Conservation (phyloP, 2,113 vertebrate species). For the Mobula birostris region DNA sequence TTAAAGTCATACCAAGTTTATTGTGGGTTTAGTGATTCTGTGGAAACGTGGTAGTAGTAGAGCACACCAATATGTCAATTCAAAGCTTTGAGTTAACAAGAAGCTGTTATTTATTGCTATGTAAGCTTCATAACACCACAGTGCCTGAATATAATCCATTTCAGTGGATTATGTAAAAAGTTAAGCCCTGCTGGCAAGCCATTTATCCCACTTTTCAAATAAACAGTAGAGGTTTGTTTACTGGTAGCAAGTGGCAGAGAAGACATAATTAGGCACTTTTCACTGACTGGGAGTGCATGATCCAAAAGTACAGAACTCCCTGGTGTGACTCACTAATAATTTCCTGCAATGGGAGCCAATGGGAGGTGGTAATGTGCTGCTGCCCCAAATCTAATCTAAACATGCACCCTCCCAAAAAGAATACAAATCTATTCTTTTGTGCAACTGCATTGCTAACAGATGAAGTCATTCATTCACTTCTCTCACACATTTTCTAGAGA, state of each 20-base stretch:
- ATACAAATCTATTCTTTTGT: constrained; percentile 16
- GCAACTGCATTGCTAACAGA: constrained; percentile 14
- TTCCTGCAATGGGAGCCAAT: not conserved
- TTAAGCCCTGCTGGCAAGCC: not conserved
- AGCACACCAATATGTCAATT: not conserved
- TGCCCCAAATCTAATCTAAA: constrained; percentile 22
- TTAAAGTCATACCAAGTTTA: not conserved
- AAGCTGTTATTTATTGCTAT: not conserved
- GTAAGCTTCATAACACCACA: not conserved
- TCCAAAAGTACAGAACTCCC: not conserved
- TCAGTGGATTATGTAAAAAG: not conserved
- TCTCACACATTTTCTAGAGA: not conserved
- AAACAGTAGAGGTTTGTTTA: not conserved
- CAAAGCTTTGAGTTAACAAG: not conserved
- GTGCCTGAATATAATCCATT: not conserved
- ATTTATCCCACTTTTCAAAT: not conserved
- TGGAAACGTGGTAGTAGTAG: not conserved
- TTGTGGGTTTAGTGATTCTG: not conserved
- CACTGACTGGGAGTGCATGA: not conserved
- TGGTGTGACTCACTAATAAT: not conserved
- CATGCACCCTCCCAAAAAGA: not conserved
- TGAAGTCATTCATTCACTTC: constrained; percentile 25
- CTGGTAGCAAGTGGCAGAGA: not conserved
- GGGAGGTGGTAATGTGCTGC: not conserved
- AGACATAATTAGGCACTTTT: not conserved